A percentile compares a stretch with the other conserved stretches of the same genome.
Conservation (phyloP, 2,797 vertebrate species). For the Eidolon dupreanum region DNA sequence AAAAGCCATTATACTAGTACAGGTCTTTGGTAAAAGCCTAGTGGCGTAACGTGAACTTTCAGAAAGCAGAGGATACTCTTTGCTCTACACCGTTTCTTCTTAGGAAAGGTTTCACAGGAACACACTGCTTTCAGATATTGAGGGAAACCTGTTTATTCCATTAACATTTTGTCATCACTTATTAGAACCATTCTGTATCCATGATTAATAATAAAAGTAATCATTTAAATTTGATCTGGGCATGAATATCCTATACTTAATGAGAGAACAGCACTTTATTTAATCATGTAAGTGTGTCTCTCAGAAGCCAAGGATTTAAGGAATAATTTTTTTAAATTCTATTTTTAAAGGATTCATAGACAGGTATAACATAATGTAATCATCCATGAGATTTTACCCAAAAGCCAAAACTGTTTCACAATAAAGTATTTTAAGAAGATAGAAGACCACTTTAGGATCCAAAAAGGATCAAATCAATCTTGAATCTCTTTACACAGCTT, state of each 20-base stretch:
- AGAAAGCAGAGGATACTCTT: neutral
- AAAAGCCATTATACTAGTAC: neutral
- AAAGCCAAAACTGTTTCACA: conserved; percentile 4
- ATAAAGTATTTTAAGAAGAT: conserved; percentile 12
- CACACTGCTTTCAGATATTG: neutral
- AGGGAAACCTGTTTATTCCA: neutral
- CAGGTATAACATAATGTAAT: neutral
- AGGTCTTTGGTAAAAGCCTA: neutral
- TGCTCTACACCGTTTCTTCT: neutral
- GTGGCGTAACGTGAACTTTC: neutral
- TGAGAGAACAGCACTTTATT: conserved; percentile 20
- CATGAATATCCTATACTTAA: neutral
- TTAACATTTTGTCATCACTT: neutral
- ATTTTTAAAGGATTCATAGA: conserved; percentile 9
- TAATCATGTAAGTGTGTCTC: conserved; percentile 27
- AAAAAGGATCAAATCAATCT: neutral
- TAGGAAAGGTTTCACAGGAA: neutral
- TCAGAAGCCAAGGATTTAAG: conserved; percentile 6
- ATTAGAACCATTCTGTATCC: neutral
- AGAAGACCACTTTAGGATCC: neutral
- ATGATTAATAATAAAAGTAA: conserved; percentile 8
- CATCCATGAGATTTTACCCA: neutral
- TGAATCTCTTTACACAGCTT: neutral
- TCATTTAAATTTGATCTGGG: conserved; percentile 19
- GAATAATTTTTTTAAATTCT: conserved; percentile 11